phyloP scores from a whole-genome alignment of 2,888 invertebrate species.

The Thalpophila matura region DNA sequence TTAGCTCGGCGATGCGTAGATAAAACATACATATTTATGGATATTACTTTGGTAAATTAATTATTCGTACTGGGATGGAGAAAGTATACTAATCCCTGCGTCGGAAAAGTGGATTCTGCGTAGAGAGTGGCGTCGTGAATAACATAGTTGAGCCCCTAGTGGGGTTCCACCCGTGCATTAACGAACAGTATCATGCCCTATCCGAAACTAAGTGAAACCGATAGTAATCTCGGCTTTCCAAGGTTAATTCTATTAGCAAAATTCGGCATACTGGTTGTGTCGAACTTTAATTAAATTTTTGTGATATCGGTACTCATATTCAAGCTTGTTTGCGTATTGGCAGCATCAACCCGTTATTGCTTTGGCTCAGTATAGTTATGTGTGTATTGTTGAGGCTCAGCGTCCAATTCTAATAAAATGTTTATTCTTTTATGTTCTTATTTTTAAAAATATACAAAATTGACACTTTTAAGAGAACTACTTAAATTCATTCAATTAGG shows the following conservation, averaged over 20 bases:
- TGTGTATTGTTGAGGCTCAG: neutral
- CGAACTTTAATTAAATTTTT: conserved; percentile 41
- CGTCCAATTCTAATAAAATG: neutral
- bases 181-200: conserved; percentile 48
- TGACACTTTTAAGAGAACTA: no score
- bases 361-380: no score
- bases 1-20: conserved; percentile 62
- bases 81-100: conserved; percentile 61
- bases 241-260: conserved; percentile 57
- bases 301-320: neutral
- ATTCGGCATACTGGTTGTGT: conserved; percentile 32
- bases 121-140: conserved; percentile 54
- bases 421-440: no score
- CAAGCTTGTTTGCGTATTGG: neutral
- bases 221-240: conserved; percentile 59
- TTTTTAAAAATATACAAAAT: no score
- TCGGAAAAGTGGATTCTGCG: conserved; percentile 58
- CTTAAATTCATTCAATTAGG: no score
- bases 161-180: conserved; percentile 49
- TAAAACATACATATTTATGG: conserved; percentile 63
- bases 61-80: conserved; percentile 56
- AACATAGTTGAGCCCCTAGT: conserved; percentile 55
- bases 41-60: conserved; percentile 60
- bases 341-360: neutral
- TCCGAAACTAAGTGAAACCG: conserved; percentile 59